Evolutionary conservation across 2,888 invertebrate genomes (phyloP).

Genomic region (Idaea biselata): DNA sequence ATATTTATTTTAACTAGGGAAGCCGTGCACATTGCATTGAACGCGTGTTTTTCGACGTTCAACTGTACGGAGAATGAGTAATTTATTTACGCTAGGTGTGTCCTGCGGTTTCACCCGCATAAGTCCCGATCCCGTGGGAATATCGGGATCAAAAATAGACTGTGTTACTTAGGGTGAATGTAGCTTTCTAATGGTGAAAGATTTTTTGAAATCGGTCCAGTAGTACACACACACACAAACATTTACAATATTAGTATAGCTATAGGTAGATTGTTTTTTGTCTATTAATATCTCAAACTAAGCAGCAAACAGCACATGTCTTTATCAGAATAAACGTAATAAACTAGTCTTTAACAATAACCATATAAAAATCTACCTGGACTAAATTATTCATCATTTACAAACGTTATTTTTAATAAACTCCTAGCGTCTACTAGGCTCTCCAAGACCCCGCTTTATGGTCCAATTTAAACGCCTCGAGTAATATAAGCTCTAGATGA

Average conservation of each 20-base stretch:
- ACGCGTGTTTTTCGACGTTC: slow-evolving; percentile 50
- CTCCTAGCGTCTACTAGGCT: slow-evolving; percentile 51
- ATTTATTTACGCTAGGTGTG: slow-evolving; percentile 47
- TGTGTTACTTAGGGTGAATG: too few species aligned
- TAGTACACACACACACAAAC: too few species aligned
- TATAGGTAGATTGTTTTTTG: slow-evolving; percentile 48
- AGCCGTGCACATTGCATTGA: slow-evolving; percentile 34
- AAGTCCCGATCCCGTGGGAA: too few species aligned
- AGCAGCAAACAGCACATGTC: too few species aligned
- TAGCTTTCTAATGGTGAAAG: too few species aligned
- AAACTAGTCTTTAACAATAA: neutral
- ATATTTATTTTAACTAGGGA: slow-evolving; percentile 26
- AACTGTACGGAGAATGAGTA: slow-evolving; percentile 39
- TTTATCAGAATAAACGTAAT: neutral
- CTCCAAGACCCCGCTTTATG: slow-evolving; percentile 64
- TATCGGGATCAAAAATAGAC: too few species aligned
- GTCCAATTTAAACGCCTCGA: slow-evolving; percentile 68
- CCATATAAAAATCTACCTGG: slow-evolving; percentile 14
- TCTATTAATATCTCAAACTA: slow-evolving; percentile 39
- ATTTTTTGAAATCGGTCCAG: too few species aligned
- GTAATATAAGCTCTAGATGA: slow-evolving; percentile 63
- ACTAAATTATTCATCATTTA: slow-evolving; percentile 63
- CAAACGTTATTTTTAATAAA: slow-evolving; percentile 70
- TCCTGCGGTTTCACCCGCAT: too few species aligned
- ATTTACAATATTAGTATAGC: too few species aligned